Evolutionary conservation across 2,888 invertebrate species (phyloP).

Genomic region (Cordylochernes scorpioides): DNA sequence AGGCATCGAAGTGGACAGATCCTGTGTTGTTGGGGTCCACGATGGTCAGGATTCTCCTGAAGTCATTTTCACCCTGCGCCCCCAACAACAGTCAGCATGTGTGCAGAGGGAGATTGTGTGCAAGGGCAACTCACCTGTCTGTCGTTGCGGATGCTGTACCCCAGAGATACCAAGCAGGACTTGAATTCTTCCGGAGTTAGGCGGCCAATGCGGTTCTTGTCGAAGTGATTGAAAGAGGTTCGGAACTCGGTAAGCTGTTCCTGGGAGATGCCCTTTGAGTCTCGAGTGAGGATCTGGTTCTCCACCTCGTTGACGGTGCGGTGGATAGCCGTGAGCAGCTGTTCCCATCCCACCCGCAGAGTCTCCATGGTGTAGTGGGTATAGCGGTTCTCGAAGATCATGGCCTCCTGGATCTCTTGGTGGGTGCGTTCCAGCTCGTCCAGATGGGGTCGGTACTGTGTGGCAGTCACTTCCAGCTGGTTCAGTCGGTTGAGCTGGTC

Average conservation of each 20-base stretch:
- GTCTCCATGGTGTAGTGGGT: constrained; percentile 99
- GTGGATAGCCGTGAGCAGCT: constrained; percentile 87
- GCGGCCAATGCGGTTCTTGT: constrained; percentile 63
- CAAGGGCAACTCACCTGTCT: no score
- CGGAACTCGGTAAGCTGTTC: constrained; percentile 95
- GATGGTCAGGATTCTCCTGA: constrained; percentile 85
- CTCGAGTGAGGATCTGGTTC: constrained; percentile 94
- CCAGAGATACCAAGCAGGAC: constrained; percentile 83
- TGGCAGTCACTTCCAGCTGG: constrained; percentile 78
- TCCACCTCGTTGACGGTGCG: constrained; percentile 98
- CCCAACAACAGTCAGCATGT: no score
- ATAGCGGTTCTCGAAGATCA: constrained; percentile 97
- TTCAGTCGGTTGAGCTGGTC: constrained; percentile 78
- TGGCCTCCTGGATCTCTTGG: constrained; percentile 95
- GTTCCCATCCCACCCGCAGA: constrained; percentile 96
- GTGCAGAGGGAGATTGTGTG: no score
- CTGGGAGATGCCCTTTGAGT: constrained; percentile 60
- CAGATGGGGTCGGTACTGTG: constrained; percentile 85
- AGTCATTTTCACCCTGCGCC: constrained; percentile 95
- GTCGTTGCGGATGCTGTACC: constrained; percentile 94
- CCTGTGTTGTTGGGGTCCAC: constrained; percentile 88
- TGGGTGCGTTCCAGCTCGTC: constrained; percentile 96
- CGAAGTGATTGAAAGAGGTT: constrained; percentile 94
- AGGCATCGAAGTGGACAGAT: constrained; percentile 89
- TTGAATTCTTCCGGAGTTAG: constrained; percentile 91